These are phyloP conservation scores for Herpetotheres cachinnans DNA, from an alignment of 2,113 vertebrate genomes.

Conservation along the genomic window DNA sequence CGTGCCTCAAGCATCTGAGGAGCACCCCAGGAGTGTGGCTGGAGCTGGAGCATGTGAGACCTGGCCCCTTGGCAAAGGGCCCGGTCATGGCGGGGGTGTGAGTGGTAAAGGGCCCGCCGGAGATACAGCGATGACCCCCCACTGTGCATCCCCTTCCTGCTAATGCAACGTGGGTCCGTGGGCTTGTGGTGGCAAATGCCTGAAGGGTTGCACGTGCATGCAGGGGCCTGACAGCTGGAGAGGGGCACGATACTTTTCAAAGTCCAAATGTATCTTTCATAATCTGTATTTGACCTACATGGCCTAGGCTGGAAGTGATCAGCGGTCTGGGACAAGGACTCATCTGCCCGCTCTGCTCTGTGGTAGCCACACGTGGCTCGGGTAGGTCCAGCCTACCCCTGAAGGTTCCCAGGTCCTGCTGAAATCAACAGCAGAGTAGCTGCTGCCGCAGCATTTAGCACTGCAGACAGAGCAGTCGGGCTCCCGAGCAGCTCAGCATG, in stretches of 20 bases:
- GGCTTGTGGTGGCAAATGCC: background rate
- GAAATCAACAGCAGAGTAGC: background rate
- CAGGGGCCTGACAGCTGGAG: background rate
- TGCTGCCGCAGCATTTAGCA: too few relatives aligned
- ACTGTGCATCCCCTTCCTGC: fast-evolving
- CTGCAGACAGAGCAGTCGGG: too few relatives aligned
- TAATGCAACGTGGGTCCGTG: fast-evolving
- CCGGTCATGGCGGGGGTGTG: background rate
- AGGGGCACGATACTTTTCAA: background rate
- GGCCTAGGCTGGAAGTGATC: background rate
- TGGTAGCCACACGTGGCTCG: background rate
- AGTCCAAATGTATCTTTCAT: background rate
- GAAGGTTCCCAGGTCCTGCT: background rate
- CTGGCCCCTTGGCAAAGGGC: background rate
- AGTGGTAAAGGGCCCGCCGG: background rate
- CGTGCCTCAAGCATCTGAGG: background rate
- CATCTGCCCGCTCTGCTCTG: background rate
- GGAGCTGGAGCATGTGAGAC: background rate
- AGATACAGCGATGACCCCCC: fast-evolving
- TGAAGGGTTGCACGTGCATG: background rate
- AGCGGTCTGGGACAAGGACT: background rate
- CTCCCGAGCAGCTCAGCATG: too few relatives aligned
- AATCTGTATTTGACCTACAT: background rate
- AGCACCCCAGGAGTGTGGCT: fast-evolving
- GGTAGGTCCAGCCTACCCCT: background rate